Evolutionary conservation across 2,797 vertebrate species (phyloP).

Genomic region (Sebastes kiyomatsui): DNA sequence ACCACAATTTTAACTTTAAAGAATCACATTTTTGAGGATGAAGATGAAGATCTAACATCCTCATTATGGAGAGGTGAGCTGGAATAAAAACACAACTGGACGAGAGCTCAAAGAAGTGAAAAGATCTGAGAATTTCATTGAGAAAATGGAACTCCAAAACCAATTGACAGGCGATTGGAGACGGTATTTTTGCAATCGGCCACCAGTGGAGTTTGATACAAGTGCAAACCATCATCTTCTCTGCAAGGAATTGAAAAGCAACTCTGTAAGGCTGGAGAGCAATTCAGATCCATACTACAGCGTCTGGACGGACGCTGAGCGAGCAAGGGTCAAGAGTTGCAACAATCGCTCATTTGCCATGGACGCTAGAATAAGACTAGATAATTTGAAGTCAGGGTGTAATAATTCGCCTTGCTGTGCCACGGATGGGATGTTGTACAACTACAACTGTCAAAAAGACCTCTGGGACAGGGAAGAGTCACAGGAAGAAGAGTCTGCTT

Average conservation of each 20-base stretch:
- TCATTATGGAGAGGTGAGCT: background rate
- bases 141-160: constrained; percentile 58
- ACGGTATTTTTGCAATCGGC: constrained; percentile 4
- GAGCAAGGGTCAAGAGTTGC: background rate
- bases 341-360: constrained; percentile 52
- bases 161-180: constrained; percentile 19
- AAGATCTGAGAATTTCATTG: constrained; percentile 1
- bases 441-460: constrained; percentile 31
- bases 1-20: background rate
- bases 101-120: background rate
- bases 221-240: constrained; percentile 7
- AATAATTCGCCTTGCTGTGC: constrained; percentile 6
- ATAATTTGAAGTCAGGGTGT: constrained; percentile 61
- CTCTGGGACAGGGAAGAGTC: constrained; percentile 35
- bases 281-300: constrained; percentile 22
- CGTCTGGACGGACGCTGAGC: constrained; percentile 36
- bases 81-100: background rate
- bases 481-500: constrained; percentile 52
- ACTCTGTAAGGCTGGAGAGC: background rate
- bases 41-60: background rate
- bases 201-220: constrained; percentile 6
- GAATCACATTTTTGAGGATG: background rate
- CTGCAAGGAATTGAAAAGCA: constrained; percentile 11
- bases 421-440: background rate
- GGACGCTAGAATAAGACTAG: constrained; percentile 64